These are phyloP conservation scores for Pseudocheirus occidentalis DNA, from an alignment of 2,797 vertebrate species.

Conservation along the genomic window DNA sequence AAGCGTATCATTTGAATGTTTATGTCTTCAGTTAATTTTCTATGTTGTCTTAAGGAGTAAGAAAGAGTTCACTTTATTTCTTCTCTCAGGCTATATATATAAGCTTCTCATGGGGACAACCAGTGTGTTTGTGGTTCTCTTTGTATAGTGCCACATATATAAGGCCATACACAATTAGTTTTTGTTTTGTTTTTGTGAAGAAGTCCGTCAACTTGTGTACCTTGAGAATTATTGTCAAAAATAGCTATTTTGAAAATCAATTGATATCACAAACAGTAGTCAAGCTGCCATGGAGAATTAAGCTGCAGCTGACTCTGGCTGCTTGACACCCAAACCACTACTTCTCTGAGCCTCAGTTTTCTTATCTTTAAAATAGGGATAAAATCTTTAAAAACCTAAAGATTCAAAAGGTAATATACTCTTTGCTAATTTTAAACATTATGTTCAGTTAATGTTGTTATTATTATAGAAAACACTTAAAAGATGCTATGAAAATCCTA, in stretches of 20 bases:
- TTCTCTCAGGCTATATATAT: background rate
- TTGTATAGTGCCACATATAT: background rate
- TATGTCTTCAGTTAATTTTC: slow-evolving; percentile 15
- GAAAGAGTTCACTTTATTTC: slow-evolving; percentile 5
- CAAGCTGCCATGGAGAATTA: background rate
- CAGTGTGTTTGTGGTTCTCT: slow-evolving; percentile 5
- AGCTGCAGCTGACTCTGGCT: background rate
- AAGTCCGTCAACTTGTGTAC: background rate
- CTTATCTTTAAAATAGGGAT: background rate
- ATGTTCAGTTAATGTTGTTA: background rate
- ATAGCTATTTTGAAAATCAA: background rate
- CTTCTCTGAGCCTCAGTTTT: background rate
- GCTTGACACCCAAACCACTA: background rate
- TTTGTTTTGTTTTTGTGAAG: background rate
- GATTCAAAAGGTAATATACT: background rate
- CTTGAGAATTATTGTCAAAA: background rate
- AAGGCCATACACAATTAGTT: slow-evolving; percentile 17
- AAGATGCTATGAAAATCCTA: background rate
- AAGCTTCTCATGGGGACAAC: slow-evolving; percentile 33
- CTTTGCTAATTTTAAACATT: background rate
- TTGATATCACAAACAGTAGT: background rate
- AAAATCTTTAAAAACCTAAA: background rate
- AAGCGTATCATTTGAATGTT: background rate
- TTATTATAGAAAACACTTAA: background rate
- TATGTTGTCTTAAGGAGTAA: background rate